phyloP scores from a whole-genome alignment of 2,113 vertebrate genomes.

The Thunnus thynnus region DNA sequence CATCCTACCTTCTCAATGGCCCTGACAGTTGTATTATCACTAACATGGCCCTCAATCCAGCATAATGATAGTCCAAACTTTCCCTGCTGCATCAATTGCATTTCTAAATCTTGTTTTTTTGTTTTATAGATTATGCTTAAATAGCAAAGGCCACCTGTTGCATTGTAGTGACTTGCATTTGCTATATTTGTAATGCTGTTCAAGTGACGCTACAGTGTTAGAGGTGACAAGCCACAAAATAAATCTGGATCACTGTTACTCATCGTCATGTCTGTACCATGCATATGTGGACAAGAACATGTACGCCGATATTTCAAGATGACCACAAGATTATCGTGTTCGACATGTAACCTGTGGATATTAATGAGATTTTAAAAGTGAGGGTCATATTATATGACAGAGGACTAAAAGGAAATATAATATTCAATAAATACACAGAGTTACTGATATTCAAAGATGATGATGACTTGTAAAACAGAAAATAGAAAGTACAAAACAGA shows the following conservation, averaged over 20 bases:
- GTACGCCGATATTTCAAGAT: slow-evolving; percentile 2
- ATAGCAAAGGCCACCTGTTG: slow-evolving; percentile 60
- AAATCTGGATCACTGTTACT: not conserved
- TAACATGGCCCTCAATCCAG: slow-evolving; percentile 39
- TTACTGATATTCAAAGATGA: slow-evolving; percentile 53
- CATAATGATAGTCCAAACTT: slow-evolving; percentile 69
- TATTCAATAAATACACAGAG: slow-evolving; percentile 44
- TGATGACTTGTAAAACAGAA: not conserved
- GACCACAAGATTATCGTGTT: not conserved
- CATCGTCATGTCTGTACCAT: not conserved
- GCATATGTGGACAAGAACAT: slow-evolving; percentile 9
- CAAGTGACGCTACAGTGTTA: slow-evolving; percentile 3
- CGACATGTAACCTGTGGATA: slow-evolving; percentile 21
- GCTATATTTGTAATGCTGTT: slow-evolving; percentile 46
- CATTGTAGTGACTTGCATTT: slow-evolving; percentile 63
- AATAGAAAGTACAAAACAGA: slow-evolving; percentile 5
- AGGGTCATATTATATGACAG: slow-evolving; percentile 47
- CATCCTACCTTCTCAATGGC: not conserved
- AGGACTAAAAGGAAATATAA: slow-evolving; percentile 48
- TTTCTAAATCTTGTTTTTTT: slow-evolving; percentile 62
- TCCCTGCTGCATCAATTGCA: slow-evolving; percentile 58
- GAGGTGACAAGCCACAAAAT: slow-evolving; percentile 8
- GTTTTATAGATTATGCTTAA: slow-evolving; percentile 63
- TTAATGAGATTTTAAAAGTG: slow-evolving; percentile 48
- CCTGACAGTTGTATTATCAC: slow-evolving; percentile 34